Percentiles rank a stretch among this genome's conserved stretches.
Conservation (phyloP, 2,797 vertebrate genomes). For the Schizopygopsis malacanthus region DNA sequence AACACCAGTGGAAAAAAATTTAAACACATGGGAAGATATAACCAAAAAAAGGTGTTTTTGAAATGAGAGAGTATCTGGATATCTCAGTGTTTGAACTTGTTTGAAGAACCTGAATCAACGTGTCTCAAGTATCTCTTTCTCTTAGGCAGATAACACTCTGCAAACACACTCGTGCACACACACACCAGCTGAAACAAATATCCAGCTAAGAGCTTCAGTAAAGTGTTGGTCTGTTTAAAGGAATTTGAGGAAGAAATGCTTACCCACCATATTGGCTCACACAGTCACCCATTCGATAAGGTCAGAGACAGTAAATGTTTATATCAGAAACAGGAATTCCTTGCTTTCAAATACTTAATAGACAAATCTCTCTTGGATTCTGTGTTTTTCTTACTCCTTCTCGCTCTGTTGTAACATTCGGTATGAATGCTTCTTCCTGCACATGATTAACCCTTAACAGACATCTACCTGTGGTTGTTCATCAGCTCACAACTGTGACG, state of each 20-base stretch:
- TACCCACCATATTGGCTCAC: conserved; percentile 92
- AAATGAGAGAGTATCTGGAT: neutral
- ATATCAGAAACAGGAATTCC: conserved; percentile 70
- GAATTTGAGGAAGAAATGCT: conserved; percentile 70
- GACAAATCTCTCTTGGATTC: conserved; percentile 35
- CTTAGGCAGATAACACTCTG: conserved; percentile 37
- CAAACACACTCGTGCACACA: conserved; percentile 59
- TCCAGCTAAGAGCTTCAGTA: conserved; percentile 49
- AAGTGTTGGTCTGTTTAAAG: conserved; percentile 12
- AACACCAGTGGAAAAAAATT: neutral
- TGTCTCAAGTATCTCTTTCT: conserved; percentile 44
- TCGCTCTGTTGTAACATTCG: conserved; percentile 82
- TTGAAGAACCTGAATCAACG: conserved; percentile 58
- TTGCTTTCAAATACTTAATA: conserved; percentile 9
- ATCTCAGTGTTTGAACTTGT: conserved; percentile 76
- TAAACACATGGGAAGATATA: conserved; percentile 17
- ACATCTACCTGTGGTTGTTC: conserved; percentile 12
- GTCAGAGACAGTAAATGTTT: conserved; percentile 65
- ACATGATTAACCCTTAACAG: conserved; percentile 58
- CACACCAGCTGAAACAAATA: conserved; percentile 63
- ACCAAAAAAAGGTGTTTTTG: conserved; percentile 23
- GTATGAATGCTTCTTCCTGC: conserved; percentile 71
- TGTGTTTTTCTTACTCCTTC: conserved; percentile 58
- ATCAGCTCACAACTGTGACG: conserved; percentile 14
- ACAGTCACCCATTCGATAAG: conserved; percentile 90